Conservation (phyloP, 1,140 invertebrate genomes). For the Rhopalosiphum maidis region DNA sequence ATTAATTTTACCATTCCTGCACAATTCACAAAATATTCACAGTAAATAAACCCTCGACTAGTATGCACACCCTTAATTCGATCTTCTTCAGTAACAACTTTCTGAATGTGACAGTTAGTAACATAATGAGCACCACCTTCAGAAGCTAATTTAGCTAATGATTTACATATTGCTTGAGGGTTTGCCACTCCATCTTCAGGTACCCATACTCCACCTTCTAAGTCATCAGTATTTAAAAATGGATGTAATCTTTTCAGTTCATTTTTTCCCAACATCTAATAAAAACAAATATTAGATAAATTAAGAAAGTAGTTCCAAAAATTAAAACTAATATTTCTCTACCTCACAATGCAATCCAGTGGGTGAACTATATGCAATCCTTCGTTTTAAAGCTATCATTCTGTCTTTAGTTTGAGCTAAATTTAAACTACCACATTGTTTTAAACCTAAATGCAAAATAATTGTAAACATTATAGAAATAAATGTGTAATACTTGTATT, state of each 20-base stretch:
- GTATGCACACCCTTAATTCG: conserved; percentile 70
- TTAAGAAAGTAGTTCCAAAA: background rate
- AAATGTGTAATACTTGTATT: background rate
- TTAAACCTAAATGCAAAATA: conserved; percentile 64
- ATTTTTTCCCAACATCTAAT: conserved; percentile 63
- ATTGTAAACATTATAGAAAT: conserved; percentile 25
- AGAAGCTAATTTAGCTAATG: conserved; percentile 69
- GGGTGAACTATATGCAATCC: conserved; percentile 66
- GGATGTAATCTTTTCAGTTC: conserved; percentile 68
- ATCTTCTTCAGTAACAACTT: conserved; percentile 69
- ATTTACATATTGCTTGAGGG: conserved; percentile 69
- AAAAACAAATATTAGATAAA: background rate
- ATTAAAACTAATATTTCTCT: conserved; percentile 7
- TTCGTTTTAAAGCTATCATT: conserved; percentile 70
- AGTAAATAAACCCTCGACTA: conserved; percentile 68
- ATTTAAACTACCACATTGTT: conserved; percentile 74
- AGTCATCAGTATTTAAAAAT: conserved; percentile 71
- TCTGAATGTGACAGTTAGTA: conserved; percentile 69
- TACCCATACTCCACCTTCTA: conserved; percentile 77
- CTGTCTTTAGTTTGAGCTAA: conserved; percentile 77
- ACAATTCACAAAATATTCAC: conserved; percentile 78
- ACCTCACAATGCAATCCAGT: conserved; percentile 68
- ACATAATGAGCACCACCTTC: conserved; percentile 69
- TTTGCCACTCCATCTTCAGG: conserved; percentile 77
- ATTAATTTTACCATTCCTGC: conserved; percentile 70